Conservation (phyloP, 2,797 vertebrate species). For the Myoxocephalus aenaeus region DNA sequence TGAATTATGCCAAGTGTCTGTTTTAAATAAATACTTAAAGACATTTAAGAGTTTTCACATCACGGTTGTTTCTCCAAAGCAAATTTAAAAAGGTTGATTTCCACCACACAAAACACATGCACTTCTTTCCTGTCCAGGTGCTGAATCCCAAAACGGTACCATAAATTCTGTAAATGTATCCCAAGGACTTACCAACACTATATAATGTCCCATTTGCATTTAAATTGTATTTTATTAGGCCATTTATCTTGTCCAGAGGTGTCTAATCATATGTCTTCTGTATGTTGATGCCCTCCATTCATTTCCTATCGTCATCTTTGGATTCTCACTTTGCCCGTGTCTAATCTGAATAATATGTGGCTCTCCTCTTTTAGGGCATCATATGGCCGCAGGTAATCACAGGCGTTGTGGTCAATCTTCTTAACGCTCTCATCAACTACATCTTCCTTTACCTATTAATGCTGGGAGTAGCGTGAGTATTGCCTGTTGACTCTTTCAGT, state of each 20-base stretch:
- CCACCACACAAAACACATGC: background rate
- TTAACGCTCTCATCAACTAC: slow-evolving; percentile 90
- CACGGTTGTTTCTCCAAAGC: no score
- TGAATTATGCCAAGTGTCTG: no score
- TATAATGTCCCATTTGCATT: background rate
- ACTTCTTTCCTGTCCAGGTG: background rate
- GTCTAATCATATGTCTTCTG: background rate
- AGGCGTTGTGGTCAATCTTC: slow-evolving; percentile 86
- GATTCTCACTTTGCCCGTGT: background rate
- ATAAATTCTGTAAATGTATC: background rate
- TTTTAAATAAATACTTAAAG: no score
- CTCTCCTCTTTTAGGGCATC: slow-evolving; percentile 83
- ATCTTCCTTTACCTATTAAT: slow-evolving; percentile 85
- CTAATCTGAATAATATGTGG: background rate
- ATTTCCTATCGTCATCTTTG: background rate
- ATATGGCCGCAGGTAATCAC: slow-evolving; percentile 90
- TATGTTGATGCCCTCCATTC: background rate
- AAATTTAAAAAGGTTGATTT: no score
- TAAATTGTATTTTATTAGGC: background rate
- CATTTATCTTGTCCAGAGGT: background rate
- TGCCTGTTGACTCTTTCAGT: background rate
- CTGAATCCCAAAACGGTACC: background rate
- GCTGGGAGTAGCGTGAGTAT: slow-evolving; percentile 92
- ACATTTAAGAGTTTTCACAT: no score
- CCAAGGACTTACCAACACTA: background rate